Evolutionary conservation across 37 sponge, comb jelly and placozoan genomes (phyloP).

Genomic region (Amphimedon queenslandica): DNA sequence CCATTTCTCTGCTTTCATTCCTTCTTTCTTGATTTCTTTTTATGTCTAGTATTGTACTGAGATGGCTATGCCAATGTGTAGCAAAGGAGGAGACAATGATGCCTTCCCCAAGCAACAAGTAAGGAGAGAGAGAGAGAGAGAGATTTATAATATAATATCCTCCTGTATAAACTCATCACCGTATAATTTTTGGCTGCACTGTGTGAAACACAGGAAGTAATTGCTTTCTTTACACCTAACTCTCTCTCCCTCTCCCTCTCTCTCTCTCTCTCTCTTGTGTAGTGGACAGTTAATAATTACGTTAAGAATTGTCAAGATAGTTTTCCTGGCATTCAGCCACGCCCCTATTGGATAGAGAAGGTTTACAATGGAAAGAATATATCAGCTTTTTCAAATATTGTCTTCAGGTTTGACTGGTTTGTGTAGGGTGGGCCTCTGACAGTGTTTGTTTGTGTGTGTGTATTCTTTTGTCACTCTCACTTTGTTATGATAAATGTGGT

Average conservation of each 20-base stretch:
- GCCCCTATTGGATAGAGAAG: conserved; percentile 29
- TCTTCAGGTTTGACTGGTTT: too few relatives aligned
- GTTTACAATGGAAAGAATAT: conserved; percentile 69
- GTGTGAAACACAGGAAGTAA: too few relatives aligned
- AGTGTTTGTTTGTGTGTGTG: too few relatives aligned
- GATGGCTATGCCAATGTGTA: conserved; percentile 94
- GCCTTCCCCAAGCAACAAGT: conserved; percentile 62
- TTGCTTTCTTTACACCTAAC: too few relatives aligned
- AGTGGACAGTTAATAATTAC: conserved; percentile 56
- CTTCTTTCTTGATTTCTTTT: not conserved
- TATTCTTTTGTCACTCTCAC: too few relatives aligned
- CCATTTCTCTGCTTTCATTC: too few relatives aligned
- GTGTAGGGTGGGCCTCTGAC: too few relatives aligned
- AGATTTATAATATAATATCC: too few relatives aligned
- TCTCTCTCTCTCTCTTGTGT: not conserved
- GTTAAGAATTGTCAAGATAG: conserved; percentile 23
- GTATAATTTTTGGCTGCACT: too few relatives aligned
- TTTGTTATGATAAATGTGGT: not conserved
- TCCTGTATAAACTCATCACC: too few relatives aligned
- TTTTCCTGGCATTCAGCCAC: conserved; percentile 41
- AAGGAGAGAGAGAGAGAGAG: too few relatives aligned
- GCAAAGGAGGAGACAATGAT: conserved; percentile 60
- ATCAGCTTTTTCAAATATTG: conserved; percentile 62
- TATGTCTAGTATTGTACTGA: conserved; percentile 78
- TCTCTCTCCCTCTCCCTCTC: too few relatives aligned